Base-by-base conservation (phyloP, 2,797 vertebrate genomes). In the Sebastes taczanowskii region DNA sequence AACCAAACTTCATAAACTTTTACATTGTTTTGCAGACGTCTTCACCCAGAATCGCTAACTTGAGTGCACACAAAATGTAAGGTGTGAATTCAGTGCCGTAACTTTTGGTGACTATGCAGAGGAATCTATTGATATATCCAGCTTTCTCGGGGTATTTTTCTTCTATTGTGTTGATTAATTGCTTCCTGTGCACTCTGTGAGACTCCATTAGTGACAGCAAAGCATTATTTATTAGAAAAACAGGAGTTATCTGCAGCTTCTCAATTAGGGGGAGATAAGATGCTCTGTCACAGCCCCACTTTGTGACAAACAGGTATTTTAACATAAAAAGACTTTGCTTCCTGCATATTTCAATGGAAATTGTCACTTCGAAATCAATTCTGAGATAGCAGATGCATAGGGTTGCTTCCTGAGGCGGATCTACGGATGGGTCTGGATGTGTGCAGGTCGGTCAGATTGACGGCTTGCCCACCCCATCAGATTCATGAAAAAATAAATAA, bases 121-220 rank as follows among this genome's bases (percentile, higher is more conserved):
- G 18, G 23, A 46, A 61, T 58, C 22, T 25, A 16, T 53, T 20
- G 20, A 32, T 29, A 7, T 49, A 55, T 14, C 16, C 6, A 25
- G 20, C 14, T 34, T 18, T 79, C 11, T 56, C 22, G 13, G 25
- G 5, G 23, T n/a, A 11, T 58, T 65, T 63, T 14, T 25, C 53
- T 49, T 46, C 6, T 9, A 42, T 30, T 65, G 14, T 25, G 65
- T 46, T 52, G 16, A 70, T 32, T 16, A 55, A 69, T 64, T 64
- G 16, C 35, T 71, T 75, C 7, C 27, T 29, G 1, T 25, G 18
- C 49, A n/a, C 22, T 20, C 18, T 22, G 30, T 25, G 34, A 65
- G 49, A 55, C 25, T 58, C 62, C n/a, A 74, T 72, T 52, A 66
- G 53, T 56, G 64, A 75, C 18, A 70, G 16, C 7, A 77, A 63